A percentile compares a stretch with the other conserved stretches of the same genome.
Evolutionary conservation across 1,140 invertebrate genomes (phyloP).

Genomic region (Hermetia illucens): DNA sequence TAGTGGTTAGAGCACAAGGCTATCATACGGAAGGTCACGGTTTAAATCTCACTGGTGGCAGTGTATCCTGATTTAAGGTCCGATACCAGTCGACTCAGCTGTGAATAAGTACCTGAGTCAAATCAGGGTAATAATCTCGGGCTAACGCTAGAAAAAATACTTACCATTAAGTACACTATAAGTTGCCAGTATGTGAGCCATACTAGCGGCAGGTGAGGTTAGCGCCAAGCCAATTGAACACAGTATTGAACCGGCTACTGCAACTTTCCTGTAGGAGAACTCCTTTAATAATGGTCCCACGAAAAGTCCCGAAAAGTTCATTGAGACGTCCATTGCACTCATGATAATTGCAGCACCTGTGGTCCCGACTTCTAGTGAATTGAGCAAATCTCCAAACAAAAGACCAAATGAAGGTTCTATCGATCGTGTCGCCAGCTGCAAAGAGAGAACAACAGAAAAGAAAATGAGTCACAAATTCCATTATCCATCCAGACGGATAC

Average conservation of each 20-base stretch:
- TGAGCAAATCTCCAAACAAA: slow-evolving; percentile 53
- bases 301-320: slow-evolving; percentile 63
- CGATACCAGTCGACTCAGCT: too few relatives aligned
- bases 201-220: slow-evolving; percentile 51
- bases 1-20: too few relatives aligned
- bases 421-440: slow-evolving; percentile 56
- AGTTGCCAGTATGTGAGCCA: slow-evolving; percentile 53
- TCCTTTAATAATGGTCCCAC: slow-evolving; percentile 55
- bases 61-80: too few relatives aligned
- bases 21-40: too few relatives aligned
- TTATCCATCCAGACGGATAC: too few relatives aligned
- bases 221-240: slow-evolving; percentile 46
- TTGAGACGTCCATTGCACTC: slow-evolving; percentile 53
- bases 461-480: not conserved
- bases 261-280: slow-evolving; percentile 58
- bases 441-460: too few relatives aligned
- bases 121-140: too few relatives aligned
- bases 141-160: too few relatives aligned
- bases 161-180: slow-evolving; percentile 63
- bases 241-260: slow-evolving; percentile 47
- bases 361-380: slow-evolving; percentile 47
- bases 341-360: slow-evolving; percentile 57
- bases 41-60: too few relatives aligned
- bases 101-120: too few relatives aligned
- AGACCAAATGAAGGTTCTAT: slow-evolving; percentile 64